Conservation (phyloP, 2,113 vertebrate genomes). For the Caranx ignobilis region DNA sequence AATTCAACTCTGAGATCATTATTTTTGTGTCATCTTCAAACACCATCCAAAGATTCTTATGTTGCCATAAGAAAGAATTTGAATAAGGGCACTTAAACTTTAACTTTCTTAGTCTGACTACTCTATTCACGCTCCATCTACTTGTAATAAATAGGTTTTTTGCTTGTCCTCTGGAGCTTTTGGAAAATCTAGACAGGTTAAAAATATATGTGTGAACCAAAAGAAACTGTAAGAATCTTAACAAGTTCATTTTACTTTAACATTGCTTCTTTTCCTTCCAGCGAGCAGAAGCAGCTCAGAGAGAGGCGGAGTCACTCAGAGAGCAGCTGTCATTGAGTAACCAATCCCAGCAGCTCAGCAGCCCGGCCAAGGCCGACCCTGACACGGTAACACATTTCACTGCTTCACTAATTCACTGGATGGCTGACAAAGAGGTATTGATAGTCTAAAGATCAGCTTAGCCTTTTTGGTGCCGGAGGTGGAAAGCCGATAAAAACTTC, state of each 20-base stretch:
- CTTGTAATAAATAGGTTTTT: constrained; percentile 8
- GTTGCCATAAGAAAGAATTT: not conserved
- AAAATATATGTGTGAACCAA: not conserved
- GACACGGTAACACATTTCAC: constrained; percentile 87
- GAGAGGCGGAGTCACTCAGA: constrained; percentile 92
- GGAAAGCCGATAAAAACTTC: constrained; percentile 41
- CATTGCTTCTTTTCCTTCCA: constrained; percentile 68
- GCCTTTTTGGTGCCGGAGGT: constrained; percentile 29
- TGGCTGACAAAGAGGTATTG: constrained; percentile 38
- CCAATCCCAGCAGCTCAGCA: constrained; percentile 91
- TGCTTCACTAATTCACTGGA: constrained; percentile 36
- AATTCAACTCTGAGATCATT: constrained; percentile 1
- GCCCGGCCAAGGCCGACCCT: constrained; percentile 91
- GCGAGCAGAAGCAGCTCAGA: constrained; percentile 95
- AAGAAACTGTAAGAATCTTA: constrained; percentile 17
- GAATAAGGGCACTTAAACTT: not conserved
- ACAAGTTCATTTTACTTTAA: constrained; percentile 7
- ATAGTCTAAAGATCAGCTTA: constrained; percentile 51
- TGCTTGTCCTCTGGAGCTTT: not conserved
- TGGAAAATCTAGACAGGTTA: constrained; percentile 1
- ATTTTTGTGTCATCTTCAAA: not conserved
- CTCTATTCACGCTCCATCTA: not conserved
- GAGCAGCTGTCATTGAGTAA: constrained; percentile 94
- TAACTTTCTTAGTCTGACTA: not conserved
- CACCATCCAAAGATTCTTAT: not conserved